phyloP scores from a whole-genome alignment of 2,113 vertebrate genomes.

The Aleadryas rufinucha region DNA sequence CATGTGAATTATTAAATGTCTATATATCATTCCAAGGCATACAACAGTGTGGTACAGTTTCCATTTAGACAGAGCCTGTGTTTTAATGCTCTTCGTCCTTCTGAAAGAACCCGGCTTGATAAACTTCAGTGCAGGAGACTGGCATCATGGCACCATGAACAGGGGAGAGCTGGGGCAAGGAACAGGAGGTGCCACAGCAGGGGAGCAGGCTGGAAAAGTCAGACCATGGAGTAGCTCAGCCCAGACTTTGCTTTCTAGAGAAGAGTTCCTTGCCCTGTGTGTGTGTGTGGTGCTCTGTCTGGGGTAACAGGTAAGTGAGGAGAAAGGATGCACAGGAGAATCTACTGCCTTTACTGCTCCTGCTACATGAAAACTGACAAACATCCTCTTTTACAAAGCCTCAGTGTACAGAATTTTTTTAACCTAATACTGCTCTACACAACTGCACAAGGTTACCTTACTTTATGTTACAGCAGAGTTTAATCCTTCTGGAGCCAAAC shows the following conservation, averaged over 20 bases:
- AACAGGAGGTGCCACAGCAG: neutral
- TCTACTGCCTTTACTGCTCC: neutral
- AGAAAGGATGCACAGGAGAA: neutral
- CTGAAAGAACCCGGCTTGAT: neutral
- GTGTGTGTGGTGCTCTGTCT: neutral
- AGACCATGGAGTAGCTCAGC: neutral
- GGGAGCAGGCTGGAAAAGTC: neutral
- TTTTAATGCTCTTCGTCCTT: neutral
- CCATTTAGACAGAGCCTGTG: neutral
- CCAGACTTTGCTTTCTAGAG: neutral
- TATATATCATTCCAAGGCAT: neutral
- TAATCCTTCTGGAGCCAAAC: neutral
- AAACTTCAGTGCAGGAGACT: neutral
- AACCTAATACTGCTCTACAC: neutral
- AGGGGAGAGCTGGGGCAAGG: neutral
- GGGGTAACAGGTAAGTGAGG: neutral
- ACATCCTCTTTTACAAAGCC: neutral
- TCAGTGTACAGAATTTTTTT: neutral
- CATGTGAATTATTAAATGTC: neutral
- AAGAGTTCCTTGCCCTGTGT: neutral
- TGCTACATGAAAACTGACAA: neutral
- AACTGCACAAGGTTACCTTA: neutral
- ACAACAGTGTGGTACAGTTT: neutral
- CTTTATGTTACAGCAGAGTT: neutral
- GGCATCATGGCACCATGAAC: neutral